phyloP scores from a whole-genome alignment of 1,140 invertebrate genomes.

The Saccostrea cuccullata region DNA sequence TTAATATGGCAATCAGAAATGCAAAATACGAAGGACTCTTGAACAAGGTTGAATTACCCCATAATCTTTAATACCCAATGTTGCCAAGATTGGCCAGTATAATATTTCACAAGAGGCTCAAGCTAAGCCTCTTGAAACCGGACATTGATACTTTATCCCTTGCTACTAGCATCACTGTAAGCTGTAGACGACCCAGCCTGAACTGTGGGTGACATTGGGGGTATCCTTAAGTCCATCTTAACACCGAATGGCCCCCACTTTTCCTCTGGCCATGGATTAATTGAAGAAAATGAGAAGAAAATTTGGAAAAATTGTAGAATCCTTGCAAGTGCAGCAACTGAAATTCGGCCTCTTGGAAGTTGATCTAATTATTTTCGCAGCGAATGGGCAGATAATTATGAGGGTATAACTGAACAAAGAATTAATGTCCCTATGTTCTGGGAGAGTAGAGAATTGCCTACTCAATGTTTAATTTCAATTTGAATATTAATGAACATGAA shows the following conservation, averaged over 20 bases:
- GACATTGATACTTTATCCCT: conserved; percentile 12
- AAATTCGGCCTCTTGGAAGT: conserved; percentile 20
- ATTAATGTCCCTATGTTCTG: conserved; percentile 20
- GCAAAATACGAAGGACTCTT: background rate
- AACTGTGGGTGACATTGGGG: conserved; percentile 1
- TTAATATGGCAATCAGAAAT: background rate
- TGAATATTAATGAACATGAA: conserved; percentile 38
- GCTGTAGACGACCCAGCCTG: conserved; percentile 15
- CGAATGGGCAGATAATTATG: conserved; percentile 32
- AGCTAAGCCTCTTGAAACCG: conserved; percentile 26
- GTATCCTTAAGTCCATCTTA: conserved; percentile 3
- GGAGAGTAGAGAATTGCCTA: conserved; percentile 32
- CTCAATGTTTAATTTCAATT: conserved; percentile 34
- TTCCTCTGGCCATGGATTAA: conserved; percentile 27
- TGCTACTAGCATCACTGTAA: conserved; percentile 11
- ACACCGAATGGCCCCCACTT: background rate
- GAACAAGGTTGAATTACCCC: background rate
- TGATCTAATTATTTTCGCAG: conserved; percentile 36
- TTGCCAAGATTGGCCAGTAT: conserved; percentile 32
- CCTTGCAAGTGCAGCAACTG: conserved; percentile 10
- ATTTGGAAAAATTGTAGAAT: conserved; percentile 5
- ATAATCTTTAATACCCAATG: conserved; percentile 30
- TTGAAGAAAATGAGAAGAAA: conserved; percentile 32
- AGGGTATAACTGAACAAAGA: conserved; percentile 31
- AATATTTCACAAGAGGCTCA: conserved; percentile 35